Conservation (phyloP, 2,797 vertebrate species). For the Trachops cirrhosus region DNA sequence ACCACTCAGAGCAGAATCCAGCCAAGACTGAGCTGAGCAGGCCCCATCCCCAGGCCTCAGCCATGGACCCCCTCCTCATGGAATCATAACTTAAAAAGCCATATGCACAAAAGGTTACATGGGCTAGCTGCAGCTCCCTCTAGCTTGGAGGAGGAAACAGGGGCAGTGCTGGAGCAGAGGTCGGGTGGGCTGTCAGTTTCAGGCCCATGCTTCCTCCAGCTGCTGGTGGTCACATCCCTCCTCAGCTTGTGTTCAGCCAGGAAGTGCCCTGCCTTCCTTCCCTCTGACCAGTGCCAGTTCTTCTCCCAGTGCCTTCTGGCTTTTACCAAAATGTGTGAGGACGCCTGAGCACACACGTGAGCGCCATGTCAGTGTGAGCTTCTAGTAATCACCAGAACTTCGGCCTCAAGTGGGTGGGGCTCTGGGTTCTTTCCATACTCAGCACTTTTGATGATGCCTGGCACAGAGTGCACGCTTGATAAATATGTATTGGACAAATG, state of each 20-base stretch:
- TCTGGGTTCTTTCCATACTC: neutral
- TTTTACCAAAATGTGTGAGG: neutral
- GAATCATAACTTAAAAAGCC: neutral
- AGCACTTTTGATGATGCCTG: neutral
- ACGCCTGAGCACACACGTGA: too few species aligned
- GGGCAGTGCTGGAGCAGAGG: neutral
- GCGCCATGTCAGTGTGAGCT: neutral
- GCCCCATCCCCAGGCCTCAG: neutral
- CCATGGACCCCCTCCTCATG: neutral
- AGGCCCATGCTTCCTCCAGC: neutral
- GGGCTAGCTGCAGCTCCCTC: neutral
- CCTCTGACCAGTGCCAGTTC: neutral
- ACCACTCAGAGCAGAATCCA: neutral
- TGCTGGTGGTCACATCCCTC: neutral
- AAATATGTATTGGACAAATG: neutral
- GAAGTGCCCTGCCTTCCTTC: neutral
- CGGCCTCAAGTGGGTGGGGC: fast-evolving
- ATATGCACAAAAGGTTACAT: neutral
- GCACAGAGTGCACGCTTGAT: neutral
- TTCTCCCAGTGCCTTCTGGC: neutral
- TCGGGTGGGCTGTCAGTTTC: neutral
- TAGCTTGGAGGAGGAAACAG: neutral
- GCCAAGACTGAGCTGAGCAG: neutral
- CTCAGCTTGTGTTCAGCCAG: neutral
- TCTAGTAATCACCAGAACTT: neutral